Evolutionary conservation across 2,113 vertebrate species (phyloP), one percentile per base, ranked within the genome.

Genomic region (Anoura caudifer): DNA sequence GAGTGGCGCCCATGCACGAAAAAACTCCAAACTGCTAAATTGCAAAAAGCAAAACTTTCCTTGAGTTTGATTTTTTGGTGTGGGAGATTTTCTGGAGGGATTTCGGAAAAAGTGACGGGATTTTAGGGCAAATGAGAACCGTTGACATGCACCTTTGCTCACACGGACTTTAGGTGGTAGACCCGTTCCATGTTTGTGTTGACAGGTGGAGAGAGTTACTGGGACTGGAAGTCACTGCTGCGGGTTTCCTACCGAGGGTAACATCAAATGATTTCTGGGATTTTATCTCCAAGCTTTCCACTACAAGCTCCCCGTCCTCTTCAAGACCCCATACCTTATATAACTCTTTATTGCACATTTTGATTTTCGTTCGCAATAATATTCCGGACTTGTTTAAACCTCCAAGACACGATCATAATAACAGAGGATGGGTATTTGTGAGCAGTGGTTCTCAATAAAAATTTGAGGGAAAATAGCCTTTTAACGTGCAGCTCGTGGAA

Each of bases 81-180:
- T 96, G 83, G 95, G 91, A 97, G 86, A 93, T 80, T 92, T 70
- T 96, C 94, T 94, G 61, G 36, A 95, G 91, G 56, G 52, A 83
- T 52, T 89, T 81, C 87, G 93, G 95, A 94, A 96, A 97, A 96
- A 96, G 84, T 97, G 92, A 96, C 3, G 31, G 59, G 54, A 94
- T 84, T 75, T 73, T 94, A 83, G 75, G 89, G 45, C 67, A 96
- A 95, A 97, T 77, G 33, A 95, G 84, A 92, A 94, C 63, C 69
- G 75, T 2, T 45, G 63, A 59, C 52, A 84, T 0, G 4, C 26
- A 47, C 86, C 63, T 43, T 92, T 1, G 3, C 56, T 82, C 50
- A 80, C 22, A 43, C 3, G 31, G 67, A 72, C 24, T 69, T 73
- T 69, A 50, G 73, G 54, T 28, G 33, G 56, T 15, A 28, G 36